Base-by-base conservation (phyloP, 2,113 vertebrate genomes). In the Athene cunicularia region DNA sequence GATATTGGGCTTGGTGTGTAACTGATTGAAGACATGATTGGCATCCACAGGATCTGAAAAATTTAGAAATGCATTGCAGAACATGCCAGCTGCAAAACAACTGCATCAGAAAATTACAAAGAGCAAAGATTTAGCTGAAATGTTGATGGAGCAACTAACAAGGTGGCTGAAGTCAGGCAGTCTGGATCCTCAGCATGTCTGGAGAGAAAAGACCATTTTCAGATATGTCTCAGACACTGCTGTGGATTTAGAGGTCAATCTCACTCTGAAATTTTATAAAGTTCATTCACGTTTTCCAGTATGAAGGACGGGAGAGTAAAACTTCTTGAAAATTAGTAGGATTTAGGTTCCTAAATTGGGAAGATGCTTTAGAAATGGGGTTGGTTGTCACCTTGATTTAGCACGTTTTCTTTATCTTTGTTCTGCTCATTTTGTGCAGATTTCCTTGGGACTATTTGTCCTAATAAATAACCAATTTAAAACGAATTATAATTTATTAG, bases 1-100 rank as follows among this genome's bases (percentile, higher is more conserved):
- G 20, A 7, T 4, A 62, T n/a, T 73, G 52, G 35, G 7, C 52
- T 75, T 0, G 0, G 7, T 63, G 23, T 56, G 30, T 64, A 72
- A 90, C 45, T 84, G 58, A 9, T 52, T 52, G 43, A 37, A 63
- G 53, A 62, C 43, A 35, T 13, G 86, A 1, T 20, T 60, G 19
- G 19, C 82, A 58, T 53, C 73, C 39, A 41, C 24, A 37, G 60
- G 72, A 75, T 64, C 68, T 87, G 64, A 72, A 74, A 90, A 50
- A 39, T 2, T 1, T 23, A 41, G 24, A 87, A 80, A 30, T 55
- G 47, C 56, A 26, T 91, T 43, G 43, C 12, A 52, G 33, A 68
- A 86, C 18, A 18, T 71, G 47, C 23, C 21, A 26, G 9, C 6
- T 74, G 27, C 52, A 73, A 79, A 88, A 12, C 14, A 74, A 4